Base-by-base conservation (phyloP, 2,888 invertebrate genomes). In the Scelioninae gen. 1 region DNA sequence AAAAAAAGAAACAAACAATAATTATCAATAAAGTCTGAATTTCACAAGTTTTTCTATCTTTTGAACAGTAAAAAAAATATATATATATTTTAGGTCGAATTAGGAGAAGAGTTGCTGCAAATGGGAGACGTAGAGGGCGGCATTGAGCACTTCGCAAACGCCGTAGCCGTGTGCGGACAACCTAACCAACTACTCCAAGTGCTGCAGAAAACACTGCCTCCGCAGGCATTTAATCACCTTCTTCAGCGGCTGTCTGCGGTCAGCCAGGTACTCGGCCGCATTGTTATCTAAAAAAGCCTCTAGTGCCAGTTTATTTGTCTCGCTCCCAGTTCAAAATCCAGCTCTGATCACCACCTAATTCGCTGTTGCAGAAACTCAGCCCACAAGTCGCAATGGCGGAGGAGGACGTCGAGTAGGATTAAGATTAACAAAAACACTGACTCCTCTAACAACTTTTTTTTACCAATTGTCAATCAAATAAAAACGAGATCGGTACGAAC, bases 81-180 rank as follows among this genome's bases (percentile, higher is more conserved):
- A n/a, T n/a, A n/a, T n/a, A n/a, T n/a, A n/a, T n/a, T n/a, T n/a
- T 93, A 97, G 95, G 97, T 99, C 85, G 98, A 99, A 93, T 93
- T 97, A 63, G 99, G 99, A 51, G 99, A 99, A 93, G 97, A 97
- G 90, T 92, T 98, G 83, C 93, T 99, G 87, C 95, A 96, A 11
- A 95, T 95, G n/a, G 98, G 98, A 11, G 96, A 98, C 89, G 92
- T 97, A 82, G 97, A 98, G 85, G 96, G 95, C 55, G 99, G 98
- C 43, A 97, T 99, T 63, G 98, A 98, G 92, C 99, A 99, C 93
- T 95, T 99, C 86, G 97, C 97, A 51, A 98, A 98, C 93, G 99
- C 99, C 8, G 97, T 99, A n/a, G 97, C 98, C 4, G 97, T 99
- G 31, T 99, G 99, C 91, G 98, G 98, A 10, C 98, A 99, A 92